phyloP scores from a whole-genome alignment of 2,797 vertebrate genomes.

The Anolis apletophallus region DNA sequence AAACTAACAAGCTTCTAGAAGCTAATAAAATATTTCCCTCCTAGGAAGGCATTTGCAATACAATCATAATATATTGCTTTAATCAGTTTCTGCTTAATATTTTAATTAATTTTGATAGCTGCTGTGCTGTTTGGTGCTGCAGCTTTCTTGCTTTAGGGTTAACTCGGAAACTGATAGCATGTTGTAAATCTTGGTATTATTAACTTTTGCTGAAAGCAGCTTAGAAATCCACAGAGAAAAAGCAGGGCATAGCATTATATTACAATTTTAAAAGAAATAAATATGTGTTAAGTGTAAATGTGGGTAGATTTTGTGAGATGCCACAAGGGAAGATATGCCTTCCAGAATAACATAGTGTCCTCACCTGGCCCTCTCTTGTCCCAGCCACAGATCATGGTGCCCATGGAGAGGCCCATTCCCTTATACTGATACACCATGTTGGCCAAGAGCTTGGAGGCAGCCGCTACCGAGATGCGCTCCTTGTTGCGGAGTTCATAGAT shows the following conservation, averaged over 20 bases:
- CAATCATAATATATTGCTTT: background rate
- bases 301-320: background rate
- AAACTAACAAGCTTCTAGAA: background rate
- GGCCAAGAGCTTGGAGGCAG: slow-evolving; percentile 91
- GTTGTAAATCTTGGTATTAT: background rate
- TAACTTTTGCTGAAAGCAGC: background rate
- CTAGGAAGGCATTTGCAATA: background rate
- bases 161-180: too few relatives aligned
- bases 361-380: slow-evolving; percentile 92
- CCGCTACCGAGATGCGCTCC: slow-evolving; percentile 91
- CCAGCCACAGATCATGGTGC: slow-evolving; percentile 96
- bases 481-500: slow-evolving; percentile 94
- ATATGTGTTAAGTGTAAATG: background rate
- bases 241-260: background rate
- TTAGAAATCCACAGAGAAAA: background rate
- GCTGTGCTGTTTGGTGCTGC: background rate
- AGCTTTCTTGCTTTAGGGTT: background rate
- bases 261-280: background rate
- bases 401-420: slow-evolving; percentile 94
- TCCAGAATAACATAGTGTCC: slow-evolving; percentile 1
- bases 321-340: too few relatives aligned
- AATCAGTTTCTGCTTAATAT: background rate
- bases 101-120: background rate
- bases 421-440: slow-evolving; percentile 98
- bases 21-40: background rate